Base-by-base conservation (phyloP, 1,140 invertebrate species). In the Zaprionus tsacasi region DNA sequence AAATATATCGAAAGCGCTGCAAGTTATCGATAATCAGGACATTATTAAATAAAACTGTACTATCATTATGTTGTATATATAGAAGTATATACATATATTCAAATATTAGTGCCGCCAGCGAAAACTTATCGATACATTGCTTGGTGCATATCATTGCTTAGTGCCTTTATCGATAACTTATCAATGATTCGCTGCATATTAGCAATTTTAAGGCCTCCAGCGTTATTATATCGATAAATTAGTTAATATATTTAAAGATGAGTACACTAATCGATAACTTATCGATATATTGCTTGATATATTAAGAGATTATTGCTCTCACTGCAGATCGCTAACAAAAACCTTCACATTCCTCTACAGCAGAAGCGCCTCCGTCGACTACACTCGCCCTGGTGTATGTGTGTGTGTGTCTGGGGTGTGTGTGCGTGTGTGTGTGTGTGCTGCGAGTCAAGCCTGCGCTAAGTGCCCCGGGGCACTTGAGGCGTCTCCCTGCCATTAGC, bases 401-500 rank as follows among this genome's bases (percentile, higher is more conserved):
- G 6, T 43, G 36, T 33, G 27, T 30, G n/a, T 21, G 21, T 21
- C 1, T 21, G 1, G 1, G 21, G 21, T 36, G 45, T 27, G 21
- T 57, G 54, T 52, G 40, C 15, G 27, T 17, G n/a, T 10, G 17
- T 10, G 38, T 35, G 43, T 33, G 27, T 63, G 45, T 30, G 15
- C n/a, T 52, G 15, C 36, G 57, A 73, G 65, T 69, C 65, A 61
- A 73, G 48, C 43, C 55, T 40, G 43, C 43, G 55, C 57, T 82
- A 70, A 81, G 75, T 74, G 75, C 65, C 79, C 25, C 27, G 55
- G 27, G 55, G 64, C 69, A 56, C 77, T 72, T 63, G 71, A 68
- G 78, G 66, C 40, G 70, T 17, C 45, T 72, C 25, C 50, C 70
- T 75, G 57, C 70, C 70, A 79, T 79, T 79, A 79, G 77, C 77